phyloP scores from a whole-genome alignment of 2,888 invertebrate species.

The Eumacrocentrus americanus region DNA sequence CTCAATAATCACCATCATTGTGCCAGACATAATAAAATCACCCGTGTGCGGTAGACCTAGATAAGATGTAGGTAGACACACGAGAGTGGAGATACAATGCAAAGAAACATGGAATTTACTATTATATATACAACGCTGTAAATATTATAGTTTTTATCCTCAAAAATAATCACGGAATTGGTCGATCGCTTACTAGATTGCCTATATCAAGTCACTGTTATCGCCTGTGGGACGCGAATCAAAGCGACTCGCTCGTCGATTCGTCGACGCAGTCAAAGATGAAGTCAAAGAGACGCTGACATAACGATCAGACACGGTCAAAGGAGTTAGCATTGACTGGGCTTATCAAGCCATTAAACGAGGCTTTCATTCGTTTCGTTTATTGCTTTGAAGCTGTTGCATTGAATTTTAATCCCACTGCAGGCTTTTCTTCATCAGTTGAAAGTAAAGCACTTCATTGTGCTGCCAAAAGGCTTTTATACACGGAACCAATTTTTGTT shows the following conservation, averaged over 20 bases:
- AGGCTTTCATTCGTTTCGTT: neutral
- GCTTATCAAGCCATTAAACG: neutral
- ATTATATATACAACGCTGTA: too few relatives aligned
- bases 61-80: neutral
- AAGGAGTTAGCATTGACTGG: neutral
- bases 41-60: constrained; percentile 8
- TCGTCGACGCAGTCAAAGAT: constrained; percentile 14
- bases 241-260: constrained; percentile 14
- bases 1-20: constrained; percentile 5
- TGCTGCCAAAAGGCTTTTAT: neutral
- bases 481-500: neutral
- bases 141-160: neutral
- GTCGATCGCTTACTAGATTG: neutral
- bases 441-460: too few relatives aligned
- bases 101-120: too few relatives aligned
- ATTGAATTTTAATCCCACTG: neutral
- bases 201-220: neutral
- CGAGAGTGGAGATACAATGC: neutral
- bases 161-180: neutral
- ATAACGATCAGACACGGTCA: neutral
- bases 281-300: neutral
- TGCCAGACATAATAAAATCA: constrained; percentile 8
- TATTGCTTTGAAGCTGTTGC: neutral
- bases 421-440: neutral
- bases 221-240: constrained; percentile 1